Evolutionary conservation across 2,888 invertebrate species (phyloP), one percentile per base, ranked within the genome.

Genomic region (Agonopterix arenella): DNA sequence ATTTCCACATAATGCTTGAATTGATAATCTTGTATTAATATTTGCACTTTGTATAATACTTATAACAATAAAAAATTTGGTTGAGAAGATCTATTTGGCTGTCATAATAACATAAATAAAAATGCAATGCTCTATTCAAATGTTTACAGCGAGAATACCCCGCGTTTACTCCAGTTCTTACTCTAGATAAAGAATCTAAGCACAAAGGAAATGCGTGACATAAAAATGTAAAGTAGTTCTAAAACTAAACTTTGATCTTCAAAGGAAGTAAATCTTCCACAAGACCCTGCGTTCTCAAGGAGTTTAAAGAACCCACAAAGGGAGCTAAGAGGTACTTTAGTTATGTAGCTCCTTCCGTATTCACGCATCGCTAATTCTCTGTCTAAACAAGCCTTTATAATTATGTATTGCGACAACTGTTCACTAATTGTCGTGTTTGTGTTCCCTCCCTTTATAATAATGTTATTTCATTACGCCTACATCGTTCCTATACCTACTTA

Each of bases 351-450:
- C 44, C 43, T 11, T 40, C 47, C 43, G 50, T 54, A 45, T 43
- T 43, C 58, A 59, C 59, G 62, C 63, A 64, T 66, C 65, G 67
- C 60, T 67, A 56, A 62, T 62, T 55, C 58, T 52, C 52, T 41
- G 53, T 49, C 47, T 58, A 66, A 68, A 40, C 28, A 28, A 28
- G 28, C 28, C 28, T 7, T 28, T 28, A 28, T 28, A 28, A 28
- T 45, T 49, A 16, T 37, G 40, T 52, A 42, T 46, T 40, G 45
- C 40, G 45, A 8, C 42, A 28, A 48, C 13, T 44, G 44, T 36
- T 46, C 46, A 13, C 41, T 13, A 46, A 13, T 11, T 40, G 36
- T 46, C 28, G 28, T 40, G 13, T 38, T 46, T 41, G 41, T 44
- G 11, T 44, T 11, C 16, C 13, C 8, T 44, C 5, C 11, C 28